Percentiles rank a stretch among this genome's conserved stretches.
phyloP scores from a whole-genome alignment of 2,113 vertebrate genomes.

The Leptosomus discolor region DNA sequence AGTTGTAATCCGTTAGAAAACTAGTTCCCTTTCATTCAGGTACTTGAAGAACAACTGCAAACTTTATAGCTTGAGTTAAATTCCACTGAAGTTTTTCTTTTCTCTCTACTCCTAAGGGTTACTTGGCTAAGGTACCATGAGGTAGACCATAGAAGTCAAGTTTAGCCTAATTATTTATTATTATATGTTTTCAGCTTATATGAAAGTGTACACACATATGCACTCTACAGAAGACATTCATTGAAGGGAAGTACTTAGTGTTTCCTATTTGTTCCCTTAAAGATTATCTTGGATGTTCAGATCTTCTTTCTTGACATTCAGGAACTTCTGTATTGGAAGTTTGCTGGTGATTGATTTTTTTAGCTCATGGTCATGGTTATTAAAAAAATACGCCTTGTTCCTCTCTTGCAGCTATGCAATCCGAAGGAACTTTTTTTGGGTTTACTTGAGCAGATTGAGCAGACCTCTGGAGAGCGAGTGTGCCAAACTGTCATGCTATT shows the following conservation, averaged over 20 bases:
- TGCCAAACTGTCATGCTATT: conserved; percentile 83
- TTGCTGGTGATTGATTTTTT: background rate
- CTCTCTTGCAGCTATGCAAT: conserved; percentile 82
- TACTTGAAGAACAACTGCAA: background rate
- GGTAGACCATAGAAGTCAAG: background rate
- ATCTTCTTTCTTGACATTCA: background rate
- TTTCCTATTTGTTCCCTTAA: background rate
- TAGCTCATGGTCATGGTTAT: background rate
- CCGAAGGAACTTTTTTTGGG: conserved; percentile 94
- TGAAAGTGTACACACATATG: background rate
- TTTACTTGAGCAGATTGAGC: conserved; percentile 93
- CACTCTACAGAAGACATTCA: background rate
- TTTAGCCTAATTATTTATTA: background rate
- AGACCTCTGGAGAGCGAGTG: conserved; percentile 78
- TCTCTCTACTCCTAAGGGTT: background rate
- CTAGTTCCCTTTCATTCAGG: background rate
- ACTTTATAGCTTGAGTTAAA: background rate
- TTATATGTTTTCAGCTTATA: background rate
- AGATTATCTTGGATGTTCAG: background rate
- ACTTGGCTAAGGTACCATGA: background rate
- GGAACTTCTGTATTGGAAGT: background rate
- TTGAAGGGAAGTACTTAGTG: background rate
- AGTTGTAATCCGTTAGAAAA: background rate
- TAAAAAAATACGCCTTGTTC: background rate
- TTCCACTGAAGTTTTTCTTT: background rate